phyloP scores from a whole-genome alignment of 2,888 invertebrate genomes.

The Didymodactylos carnosus region DNA sequence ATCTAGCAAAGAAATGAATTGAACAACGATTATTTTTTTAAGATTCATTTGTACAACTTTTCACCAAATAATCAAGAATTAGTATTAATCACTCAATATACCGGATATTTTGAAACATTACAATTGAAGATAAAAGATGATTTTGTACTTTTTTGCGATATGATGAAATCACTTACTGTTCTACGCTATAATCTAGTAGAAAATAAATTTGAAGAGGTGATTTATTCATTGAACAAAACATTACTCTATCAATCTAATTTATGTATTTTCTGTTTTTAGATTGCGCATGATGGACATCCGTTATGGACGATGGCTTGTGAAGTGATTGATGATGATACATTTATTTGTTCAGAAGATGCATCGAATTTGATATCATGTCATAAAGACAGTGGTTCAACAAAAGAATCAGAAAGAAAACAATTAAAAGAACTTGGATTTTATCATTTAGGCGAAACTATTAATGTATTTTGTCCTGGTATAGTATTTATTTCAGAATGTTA shows the following conservation, averaged over 20 bases:
- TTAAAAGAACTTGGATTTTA: slow-evolving; percentile 81
- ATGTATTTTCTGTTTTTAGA: not conserved
- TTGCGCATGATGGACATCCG: slow-evolving; percentile 48
- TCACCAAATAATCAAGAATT: not conserved
- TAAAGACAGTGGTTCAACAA: slow-evolving; percentile 59
- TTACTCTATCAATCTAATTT: not conserved
- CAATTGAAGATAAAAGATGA: slow-evolving; percentile 89
- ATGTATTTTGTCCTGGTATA: slow-evolving; percentile 65
- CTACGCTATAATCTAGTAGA: slow-evolving; percentile 61
- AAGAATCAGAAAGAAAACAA: slow-evolving; percentile 83
- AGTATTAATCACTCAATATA: slow-evolving; percentile 56
- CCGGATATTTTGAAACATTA: slow-evolving; percentile 81
- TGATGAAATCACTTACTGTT: slow-evolving; percentile 84
- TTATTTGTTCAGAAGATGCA: slow-evolving; percentile 83
- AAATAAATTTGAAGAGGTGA: slow-evolving; percentile 12
- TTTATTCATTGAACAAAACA: not conserved
- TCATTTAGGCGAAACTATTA: slow-evolving; percentile 89
- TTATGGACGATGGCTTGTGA: slow-evolving; percentile 97
- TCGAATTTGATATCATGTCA: slow-evolving; percentile 55
- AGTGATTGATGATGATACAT: slow-evolving; percentile 87
- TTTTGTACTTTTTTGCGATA: slow-evolving; percentile 82
- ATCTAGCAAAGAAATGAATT: too few species aligned
- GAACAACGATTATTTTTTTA: too few species aligned
- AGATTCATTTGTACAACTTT: not conserved
- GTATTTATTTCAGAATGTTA: too few species aligned